Evolutionary conservation across 2,888 invertebrate genomes (phyloP), one percentile per base, ranked within the genome.

Genomic region (Thelaira solivaga): DNA sequence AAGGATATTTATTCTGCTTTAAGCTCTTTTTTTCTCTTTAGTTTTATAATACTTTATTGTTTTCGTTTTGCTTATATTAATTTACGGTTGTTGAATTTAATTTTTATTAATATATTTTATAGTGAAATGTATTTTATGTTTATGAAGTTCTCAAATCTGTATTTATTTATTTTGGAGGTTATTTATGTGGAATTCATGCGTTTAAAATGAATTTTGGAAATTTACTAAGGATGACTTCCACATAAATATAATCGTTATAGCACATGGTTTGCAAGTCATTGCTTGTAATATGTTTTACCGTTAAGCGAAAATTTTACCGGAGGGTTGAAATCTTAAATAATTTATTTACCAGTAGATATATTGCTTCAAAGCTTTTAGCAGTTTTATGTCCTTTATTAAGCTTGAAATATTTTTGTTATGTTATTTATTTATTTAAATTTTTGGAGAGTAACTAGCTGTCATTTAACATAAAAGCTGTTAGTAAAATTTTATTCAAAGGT

Each of bases 121-220:
- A 34, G 36, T 36, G 4, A 45, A 45, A 31, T 20, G 22, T 22
- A 10, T 26, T 39, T 13, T 24, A 16, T 24, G 6, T 8, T 45
- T 22, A 31, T 39, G 8, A n/a, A n/a, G n/a, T n/a, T n/a, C n/a
- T n/a, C 1, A 36, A 18, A 7, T 31, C 34, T 31, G 18, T 0
- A 39, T 36, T 0, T 36, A 43, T 26, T 55, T 31, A 29, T 57
- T 57, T 51, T 62, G 45, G 57, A 11, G 45, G 13, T 2, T 3
- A n/a, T 24, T 0, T 31, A 11, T 68, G 49, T 43, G 39, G 13
- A 11, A 8, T 8, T 8, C 6, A 47, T 18, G 64, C 16, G 39
- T 16, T 59, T 51, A 75, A 45, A 61, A 59, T 61, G 62, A 68
- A 75, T 41, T 29, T 11, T 76, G 65, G 71, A 13, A 16, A n/a